Percentiles rank a stretch among this genome's conserved stretches.
phyloP scores from a whole-genome alignment of 2,888 invertebrate species.

The Euzetes globulus region DNA sequence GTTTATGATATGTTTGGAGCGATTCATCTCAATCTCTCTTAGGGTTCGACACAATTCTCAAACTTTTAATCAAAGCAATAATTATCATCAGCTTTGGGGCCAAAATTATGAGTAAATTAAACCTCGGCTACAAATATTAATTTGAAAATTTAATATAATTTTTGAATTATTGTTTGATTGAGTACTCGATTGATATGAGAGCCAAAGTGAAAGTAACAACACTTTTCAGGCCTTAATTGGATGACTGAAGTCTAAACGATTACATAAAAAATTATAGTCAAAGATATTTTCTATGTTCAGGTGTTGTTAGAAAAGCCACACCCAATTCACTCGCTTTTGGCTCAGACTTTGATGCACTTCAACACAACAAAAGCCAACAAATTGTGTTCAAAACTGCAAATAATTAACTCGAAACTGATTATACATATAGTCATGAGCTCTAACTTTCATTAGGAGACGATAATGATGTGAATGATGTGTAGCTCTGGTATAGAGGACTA shows the following conservation, averaged over 20 bases:
- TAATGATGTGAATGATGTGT: conserved; percentile 11
- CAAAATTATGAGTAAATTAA: neutral
- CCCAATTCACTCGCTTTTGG: neutral
- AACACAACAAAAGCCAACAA: neutral
- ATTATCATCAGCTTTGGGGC: neutral
- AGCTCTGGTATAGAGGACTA: neutral
- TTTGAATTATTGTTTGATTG: conserved; percentile 10
- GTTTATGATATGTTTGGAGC: neutral
- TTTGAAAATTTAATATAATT: neutral
- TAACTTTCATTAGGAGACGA: conserved; percentile 10
- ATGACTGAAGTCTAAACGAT: conserved; percentile 9
- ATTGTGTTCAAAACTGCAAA: conserved; percentile 13
- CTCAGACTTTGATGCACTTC: neutral
- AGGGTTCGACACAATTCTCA: neutral
- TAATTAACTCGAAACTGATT: conserved; percentile 19
- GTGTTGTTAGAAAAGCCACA: neutral
- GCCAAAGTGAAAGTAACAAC: conserved; percentile 13
- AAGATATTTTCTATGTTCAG: neutral
- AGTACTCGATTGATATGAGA: neutral
- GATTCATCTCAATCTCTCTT: neutral
- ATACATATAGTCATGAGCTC: conserved; percentile 3
- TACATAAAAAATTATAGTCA: neutral
- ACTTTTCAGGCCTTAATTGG: conserved; percentile 17
- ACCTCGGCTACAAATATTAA: neutral
- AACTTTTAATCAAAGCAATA: neutral